Evolutionary conservation across 2,797 vertebrate genomes (phyloP), one percentile per base, ranked within the genome.

Genomic region (Myotis planiceps): DNA sequence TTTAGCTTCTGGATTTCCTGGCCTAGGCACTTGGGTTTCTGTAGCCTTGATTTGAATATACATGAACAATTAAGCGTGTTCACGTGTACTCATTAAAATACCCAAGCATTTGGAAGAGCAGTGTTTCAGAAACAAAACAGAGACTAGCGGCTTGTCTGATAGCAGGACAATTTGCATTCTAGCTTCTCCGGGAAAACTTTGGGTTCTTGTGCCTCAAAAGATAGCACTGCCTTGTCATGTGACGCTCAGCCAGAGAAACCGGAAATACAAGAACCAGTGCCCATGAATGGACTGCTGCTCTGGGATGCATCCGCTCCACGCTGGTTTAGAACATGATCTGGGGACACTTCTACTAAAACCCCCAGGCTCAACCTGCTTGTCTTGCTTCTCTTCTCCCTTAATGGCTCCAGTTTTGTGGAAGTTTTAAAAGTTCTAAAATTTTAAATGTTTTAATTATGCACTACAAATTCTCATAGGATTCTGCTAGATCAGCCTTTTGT

Each of bases 371-470:
- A 1, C 3, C 23, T 88, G 93, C 92, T 60, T 63, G 9, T 65
- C 93, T 94, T 90, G 63, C 88, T 32, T 3, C 92, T 79, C 45
- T 72, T 88, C 63, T 71, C 85, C 65, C 7, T 0, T 78, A 25
- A 85, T 96, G 97, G 97, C 97, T 98, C 98, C 96, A 97, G 97
- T 97, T 98, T 97, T 81, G 0, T 47, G 63, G 39, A 92, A 32
- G 19, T 78, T 29, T 49, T 34, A 34, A 19, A 34, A 72, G 47
- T 90, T 95, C 1, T 42, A 92, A 72, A 81, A 79, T n/a, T 66
- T 76, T 29, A 66, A 86, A 88, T 45, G 60, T 90, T 93, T 85
- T 83, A 80, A 89, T 83, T 76, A 74, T 34, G 19, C 90, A 87
- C 21, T 74, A 10, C 39, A 89, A 79, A 94, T 94, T 68, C 79